These are phyloP conservation scores for Aleiodes sp. DNA, from an alignment of 1,140 invertebrate species.

Conservation along the genomic window DNA sequence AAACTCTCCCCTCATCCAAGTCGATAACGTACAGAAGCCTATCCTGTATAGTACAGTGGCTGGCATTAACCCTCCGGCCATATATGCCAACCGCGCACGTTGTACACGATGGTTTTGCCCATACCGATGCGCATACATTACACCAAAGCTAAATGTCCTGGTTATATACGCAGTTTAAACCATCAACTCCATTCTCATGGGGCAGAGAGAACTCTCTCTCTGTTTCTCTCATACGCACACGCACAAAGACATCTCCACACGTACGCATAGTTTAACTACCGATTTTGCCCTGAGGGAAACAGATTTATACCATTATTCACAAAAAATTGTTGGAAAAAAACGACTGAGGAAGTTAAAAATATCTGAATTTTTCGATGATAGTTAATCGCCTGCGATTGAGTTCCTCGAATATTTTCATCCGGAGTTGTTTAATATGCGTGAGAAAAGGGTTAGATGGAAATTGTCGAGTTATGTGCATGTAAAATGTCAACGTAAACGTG, in stretches of 20 bases:
- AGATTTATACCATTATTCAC: conserved; percentile 30
- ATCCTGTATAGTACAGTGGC: neutral
- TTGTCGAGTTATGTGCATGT: too few species aligned
- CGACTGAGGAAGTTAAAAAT: neutral
- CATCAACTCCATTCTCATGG: conserved; percentile 13
- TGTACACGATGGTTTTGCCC: conserved; percentile 8
- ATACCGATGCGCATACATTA: conserved; percentile 23
- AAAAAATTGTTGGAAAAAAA: too few species aligned
- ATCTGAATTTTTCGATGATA: neutral
- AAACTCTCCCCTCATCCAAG: conserved; percentile 8
- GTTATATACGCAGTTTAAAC: conserved; percentile 18
- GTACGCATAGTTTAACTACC: too few species aligned
- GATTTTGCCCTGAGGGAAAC: conserved; percentile 6
- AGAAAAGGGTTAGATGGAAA: neutral
- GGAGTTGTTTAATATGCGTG: neutral
- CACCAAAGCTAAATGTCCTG: conserved; percentile 23
- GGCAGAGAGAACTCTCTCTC: neutral
- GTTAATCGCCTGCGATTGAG: neutral
- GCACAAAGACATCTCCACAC: too few species aligned
- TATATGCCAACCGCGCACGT: neutral
- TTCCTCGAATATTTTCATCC: neutral
- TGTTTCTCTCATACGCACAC: too few species aligned
- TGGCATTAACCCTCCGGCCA: neutral
- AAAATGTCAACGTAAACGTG: neutral
- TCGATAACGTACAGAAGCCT: conserved; percentile 29